Evolutionary conservation across 2,113 vertebrate genomes (phyloP).

Genomic region (Odontesthes bonariensis): DNA sequence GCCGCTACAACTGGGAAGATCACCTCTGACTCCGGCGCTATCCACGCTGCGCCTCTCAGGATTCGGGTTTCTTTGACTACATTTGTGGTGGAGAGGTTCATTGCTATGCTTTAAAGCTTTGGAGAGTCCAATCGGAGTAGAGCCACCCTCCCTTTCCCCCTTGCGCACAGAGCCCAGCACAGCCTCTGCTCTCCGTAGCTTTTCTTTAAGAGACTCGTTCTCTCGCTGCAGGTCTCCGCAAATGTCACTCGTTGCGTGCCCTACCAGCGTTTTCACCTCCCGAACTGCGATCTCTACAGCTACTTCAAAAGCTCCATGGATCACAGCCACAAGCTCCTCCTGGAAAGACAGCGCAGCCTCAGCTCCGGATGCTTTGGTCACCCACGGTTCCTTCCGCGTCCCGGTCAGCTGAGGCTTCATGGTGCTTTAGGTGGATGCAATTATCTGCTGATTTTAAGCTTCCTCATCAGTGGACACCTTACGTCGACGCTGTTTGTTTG

Average conservation of each 20-base stretch:
- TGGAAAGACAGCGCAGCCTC: conserved; percentile 58
- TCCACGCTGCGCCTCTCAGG: background rate
- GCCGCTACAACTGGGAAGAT: background rate
- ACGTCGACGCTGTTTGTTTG: background rate
- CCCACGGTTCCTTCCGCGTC: rapidly evolving
- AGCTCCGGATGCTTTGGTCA: background rate
- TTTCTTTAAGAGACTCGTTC: conserved; percentile 72
- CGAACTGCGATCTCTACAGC: conserved; percentile 77
- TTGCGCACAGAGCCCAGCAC: conserved; percentile 48
- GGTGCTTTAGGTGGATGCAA: background rate
- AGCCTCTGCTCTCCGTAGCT: conserved; percentile 65
- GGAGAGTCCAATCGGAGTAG: background rate
- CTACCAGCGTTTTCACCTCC: conserved; percentile 74
- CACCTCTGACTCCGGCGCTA: background rate
- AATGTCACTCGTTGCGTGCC: conserved; percentile 58
- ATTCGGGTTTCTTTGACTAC: background rate
- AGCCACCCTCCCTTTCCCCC: background rate
- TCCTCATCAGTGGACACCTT: background rate
- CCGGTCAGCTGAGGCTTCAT: conserved; percentile 50
- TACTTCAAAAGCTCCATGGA: conserved; percentile 77
- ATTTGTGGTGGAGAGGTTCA: background rate
- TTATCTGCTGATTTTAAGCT: background rate
- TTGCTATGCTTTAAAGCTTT: background rate
- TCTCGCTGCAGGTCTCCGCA: conserved; percentile 72
- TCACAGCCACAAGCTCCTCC: conserved; percentile 75